phyloP scores from a whole-genome alignment of 2,888 invertebrate species.

The Eilema depressum region DNA sequence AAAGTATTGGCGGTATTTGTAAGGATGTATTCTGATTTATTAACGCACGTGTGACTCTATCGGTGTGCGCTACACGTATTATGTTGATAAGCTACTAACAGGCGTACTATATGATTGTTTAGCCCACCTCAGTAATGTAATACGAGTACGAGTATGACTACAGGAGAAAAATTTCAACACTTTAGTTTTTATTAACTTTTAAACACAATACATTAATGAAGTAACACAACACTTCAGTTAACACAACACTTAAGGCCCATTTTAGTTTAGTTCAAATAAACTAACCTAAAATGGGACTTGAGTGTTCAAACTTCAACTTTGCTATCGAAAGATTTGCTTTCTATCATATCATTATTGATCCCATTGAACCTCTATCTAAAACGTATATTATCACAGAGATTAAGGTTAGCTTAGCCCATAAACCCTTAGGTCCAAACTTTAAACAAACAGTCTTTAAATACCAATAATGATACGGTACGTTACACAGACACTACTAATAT shows the following conservation, averaged over 20 bases:
- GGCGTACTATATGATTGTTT: background rate
- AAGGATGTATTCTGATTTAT: background rate
- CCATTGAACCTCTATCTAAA: no score
- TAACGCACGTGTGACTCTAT: background rate
- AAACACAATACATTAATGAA: background rate
- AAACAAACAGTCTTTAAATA: background rate
- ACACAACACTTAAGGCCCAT: no score
- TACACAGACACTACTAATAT: background rate
- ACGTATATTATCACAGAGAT: no score
- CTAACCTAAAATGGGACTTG: no score
- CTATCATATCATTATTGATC: no score
- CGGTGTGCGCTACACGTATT: background rate
- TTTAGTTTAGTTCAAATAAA: no score
- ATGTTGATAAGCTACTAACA: background rate
- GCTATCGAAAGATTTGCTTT: no score
- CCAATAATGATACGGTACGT: background rate
- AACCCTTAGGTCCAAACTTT: no score
- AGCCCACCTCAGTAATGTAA: background rate
- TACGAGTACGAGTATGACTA: no score
- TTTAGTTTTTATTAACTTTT: background rate
- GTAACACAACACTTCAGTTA: no score
- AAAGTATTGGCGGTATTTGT: background rate
- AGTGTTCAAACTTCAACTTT: no score
- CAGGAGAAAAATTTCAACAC: background rate
- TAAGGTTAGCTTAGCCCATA: no score